Base-by-base conservation (phyloP, 2,113 vertebrate genomes). In the Machaerirhynchus nigripectus region DNA sequence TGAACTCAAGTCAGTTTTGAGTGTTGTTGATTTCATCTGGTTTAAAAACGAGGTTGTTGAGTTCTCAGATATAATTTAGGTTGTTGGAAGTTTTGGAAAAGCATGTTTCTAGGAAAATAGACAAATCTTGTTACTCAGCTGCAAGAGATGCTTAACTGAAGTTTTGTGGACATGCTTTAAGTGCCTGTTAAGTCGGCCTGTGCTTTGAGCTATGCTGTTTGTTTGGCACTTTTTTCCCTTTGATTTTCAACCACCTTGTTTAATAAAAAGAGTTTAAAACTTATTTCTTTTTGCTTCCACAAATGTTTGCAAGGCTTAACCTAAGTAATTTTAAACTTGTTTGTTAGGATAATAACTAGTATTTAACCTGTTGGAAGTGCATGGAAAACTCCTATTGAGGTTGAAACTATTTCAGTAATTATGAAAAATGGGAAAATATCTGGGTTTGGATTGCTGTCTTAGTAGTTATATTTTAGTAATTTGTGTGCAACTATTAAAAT, bases 11-110 rank as follows among this genome's bases (percentile, higher is more conserved):
- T 81, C 21, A 35, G 16, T 67, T 93, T 75, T 79, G 60, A 89
- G 44, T 0, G 6, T 47, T 92, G 75, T 87, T 82, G 69, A 75
- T 82, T 93, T 94, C 33, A 44, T 20, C 35, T 52, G 15, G 10
- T 87, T 91, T 93, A 44, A 87, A 56, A 89, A 84, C 2, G 24
- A 70, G 39, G 26, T 71, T 50, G 60, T 87, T 0, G 7, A 79
- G 39, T 63, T 84, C 60, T 91, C 35, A 82, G 30, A 67, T 81
- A n/a, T 46, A 81, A 61, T 91, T 81, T 84, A 74, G 22, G 69
- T 91, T 31, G 52, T 75, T 89, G 9, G 0, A 78, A 75, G 16
- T 67, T 95, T 82, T 87, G 60, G 56, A 64, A 91, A 68, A 94
- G 6, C 7, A 14, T 1, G 1, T 84, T 44, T 91, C 26, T 50